Conservation (phyloP, 2,888 invertebrate species). For the Drosophila anomelani region DNA sequence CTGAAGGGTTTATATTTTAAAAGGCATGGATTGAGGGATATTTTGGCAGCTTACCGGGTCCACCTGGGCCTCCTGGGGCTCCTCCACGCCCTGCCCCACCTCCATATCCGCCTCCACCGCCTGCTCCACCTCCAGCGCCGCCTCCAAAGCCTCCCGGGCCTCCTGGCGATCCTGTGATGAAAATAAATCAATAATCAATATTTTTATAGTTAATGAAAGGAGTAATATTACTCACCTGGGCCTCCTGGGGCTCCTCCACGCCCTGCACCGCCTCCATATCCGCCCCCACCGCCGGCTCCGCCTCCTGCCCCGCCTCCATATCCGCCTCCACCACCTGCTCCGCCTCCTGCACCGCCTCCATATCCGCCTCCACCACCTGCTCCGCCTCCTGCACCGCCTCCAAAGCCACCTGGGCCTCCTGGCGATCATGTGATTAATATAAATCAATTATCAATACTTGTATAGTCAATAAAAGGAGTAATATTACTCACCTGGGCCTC, state of each 20-base stretch:
- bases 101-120: not conserved
- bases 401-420: constrained; percentile 45
- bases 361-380: not conserved
- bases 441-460: too few species aligned
- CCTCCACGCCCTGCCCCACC: not conserved
- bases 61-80: constrained; percentile 7
- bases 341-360: constrained; percentile 24
- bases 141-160: constrained; percentile 54
- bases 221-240: not conserved
- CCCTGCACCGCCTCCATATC: constrained; percentile 38
- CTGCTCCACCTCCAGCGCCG: constrained; percentile 13
- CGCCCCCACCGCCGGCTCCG: constrained; percentile 5
- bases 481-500: not conserved
- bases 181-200: not conserved
- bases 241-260: not conserved
- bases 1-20: too few species aligned
- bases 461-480: not conserved
- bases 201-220: not conserved
- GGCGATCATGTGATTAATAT: constrained; percentile 15
- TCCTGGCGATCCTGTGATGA: constrained; percentile 1
- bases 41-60: not conserved
- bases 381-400: constrained; percentile 58
- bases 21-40: too few species aligned
- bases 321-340: not conserved
- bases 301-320: not conserved